Conservation (phyloP, 2,888 invertebrate genomes). For the Bruchidius siliquastri region DNA sequence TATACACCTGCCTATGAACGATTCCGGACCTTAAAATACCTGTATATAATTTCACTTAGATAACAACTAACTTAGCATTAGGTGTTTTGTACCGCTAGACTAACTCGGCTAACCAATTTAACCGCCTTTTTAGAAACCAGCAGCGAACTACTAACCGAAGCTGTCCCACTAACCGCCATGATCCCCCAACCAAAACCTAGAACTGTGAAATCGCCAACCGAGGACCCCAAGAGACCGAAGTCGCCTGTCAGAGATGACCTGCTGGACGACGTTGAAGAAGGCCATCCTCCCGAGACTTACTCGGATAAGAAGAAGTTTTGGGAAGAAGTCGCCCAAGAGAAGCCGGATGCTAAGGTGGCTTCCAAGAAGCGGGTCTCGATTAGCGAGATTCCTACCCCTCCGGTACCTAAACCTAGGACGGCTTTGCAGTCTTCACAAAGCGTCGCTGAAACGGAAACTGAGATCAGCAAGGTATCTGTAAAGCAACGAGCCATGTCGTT, state of each 20-base stretch:
- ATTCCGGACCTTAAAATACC: no score
- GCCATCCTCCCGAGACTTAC: slow-evolving; percentile 43
- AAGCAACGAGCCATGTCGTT: slow-evolving; percentile 24
- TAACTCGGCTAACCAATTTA: slow-evolving; percentile 26
- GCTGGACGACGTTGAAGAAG: slow-evolving; percentile 35
- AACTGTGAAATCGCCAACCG: slow-evolving; percentile 28
- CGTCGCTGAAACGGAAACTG: slow-evolving; percentile 26
- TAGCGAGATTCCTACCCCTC: slow-evolving; percentile 41
- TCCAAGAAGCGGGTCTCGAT: slow-evolving; percentile 38
- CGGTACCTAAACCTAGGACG: slow-evolving; percentile 48
- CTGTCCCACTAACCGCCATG: slow-evolving; percentile 37
- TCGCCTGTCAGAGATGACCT: slow-evolving; percentile 39
- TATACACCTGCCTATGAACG: no score
- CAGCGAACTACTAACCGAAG: slow-evolving; percentile 41
- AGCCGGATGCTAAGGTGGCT: slow-evolving; percentile 28
- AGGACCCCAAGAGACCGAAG: slow-evolving; percentile 17
- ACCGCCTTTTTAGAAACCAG: slow-evolving; percentile 47
- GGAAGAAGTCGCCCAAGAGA: slow-evolving; percentile 45
- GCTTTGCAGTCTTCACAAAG: slow-evolving; percentile 32
- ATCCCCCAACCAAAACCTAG: slow-evolving; percentile 53
- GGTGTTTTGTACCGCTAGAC: not conserved
- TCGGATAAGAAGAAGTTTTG: slow-evolving; percentile 51
- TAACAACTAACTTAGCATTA: no score
- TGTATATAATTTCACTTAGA: no score
- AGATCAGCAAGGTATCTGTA: slow-evolving; percentile 15